A percentile compares a stretch with the other conserved stretches of the same genome.
These are phyloP conservation scores for Odocoileus virginianus DNA, from an alignment of 2,113 vertebrate genomes.

Conservation along the genomic window DNA sequence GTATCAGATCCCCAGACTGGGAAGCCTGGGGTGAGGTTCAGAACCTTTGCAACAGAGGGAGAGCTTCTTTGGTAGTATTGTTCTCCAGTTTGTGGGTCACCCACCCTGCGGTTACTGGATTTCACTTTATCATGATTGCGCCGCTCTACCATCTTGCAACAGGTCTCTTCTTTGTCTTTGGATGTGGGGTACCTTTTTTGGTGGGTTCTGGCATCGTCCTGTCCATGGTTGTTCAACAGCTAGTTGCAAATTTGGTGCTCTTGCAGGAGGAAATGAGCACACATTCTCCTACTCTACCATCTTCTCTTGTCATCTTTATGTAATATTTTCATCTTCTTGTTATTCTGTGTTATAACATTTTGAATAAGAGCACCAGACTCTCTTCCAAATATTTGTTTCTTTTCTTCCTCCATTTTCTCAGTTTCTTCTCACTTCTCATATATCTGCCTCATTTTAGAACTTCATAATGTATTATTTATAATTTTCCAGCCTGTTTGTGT, in stretches of 20 bases:
- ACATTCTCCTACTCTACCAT: neutral
- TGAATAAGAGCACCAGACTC: neutral
- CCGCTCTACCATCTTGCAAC: neutral
- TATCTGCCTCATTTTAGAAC: neutral
- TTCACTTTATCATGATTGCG: neutral
- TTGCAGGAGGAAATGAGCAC: neutral
- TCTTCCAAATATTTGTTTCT: neutral
- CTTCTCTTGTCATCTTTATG: neutral
- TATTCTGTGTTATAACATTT: neutral
- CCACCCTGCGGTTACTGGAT: neutral
- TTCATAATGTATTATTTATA: neutral
- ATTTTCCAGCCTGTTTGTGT: conserved; percentile 7
- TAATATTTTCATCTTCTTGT: neutral
- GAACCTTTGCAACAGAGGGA: neutral
- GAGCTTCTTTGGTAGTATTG: neutral
- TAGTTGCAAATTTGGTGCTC: neutral
- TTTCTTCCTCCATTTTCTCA: neutral
- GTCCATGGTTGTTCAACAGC: neutral
- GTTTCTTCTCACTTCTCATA: neutral
- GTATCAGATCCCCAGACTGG: neutral
- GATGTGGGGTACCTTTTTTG: neutral
- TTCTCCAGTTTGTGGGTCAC: neutral
- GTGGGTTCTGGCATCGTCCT: fast-evolving
- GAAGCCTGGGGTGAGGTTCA: neutral
- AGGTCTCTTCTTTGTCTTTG: neutral